Percentiles rank a stretch among this genome's conserved stretches.
These are phyloP conservation scores for Augochlora pura DNA, from an alignment of 1,140 invertebrate genomes.

Conservation along the genomic window DNA sequence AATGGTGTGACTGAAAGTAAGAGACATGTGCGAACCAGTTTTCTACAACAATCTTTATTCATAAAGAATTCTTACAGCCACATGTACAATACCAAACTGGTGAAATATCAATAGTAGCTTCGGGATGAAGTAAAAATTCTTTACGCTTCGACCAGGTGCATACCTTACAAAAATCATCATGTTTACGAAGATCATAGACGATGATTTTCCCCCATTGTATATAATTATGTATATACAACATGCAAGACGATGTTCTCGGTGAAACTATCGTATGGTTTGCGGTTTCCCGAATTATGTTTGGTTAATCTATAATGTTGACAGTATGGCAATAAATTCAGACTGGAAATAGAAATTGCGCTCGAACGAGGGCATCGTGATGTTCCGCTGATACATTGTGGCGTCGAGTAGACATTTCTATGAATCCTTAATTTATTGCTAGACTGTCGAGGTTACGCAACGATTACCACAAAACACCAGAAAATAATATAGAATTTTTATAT, in stretches of 20 bases:
- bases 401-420: conserved; percentile 9
- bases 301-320: conserved; percentile 63
- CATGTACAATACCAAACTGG: conserved; percentile 77
- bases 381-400: conserved; percentile 32
- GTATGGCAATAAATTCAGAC: conserved; percentile 68
- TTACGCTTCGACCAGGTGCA: conserved; percentile 73
- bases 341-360: conserved; percentile 66
- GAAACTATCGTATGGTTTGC: conserved; percentile 69
- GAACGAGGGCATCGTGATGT: conserved; percentile 37
- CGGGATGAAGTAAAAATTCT: conserved; percentile 76
- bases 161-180: conserved; percentile 76
- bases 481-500: no score
- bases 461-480: not conserved
- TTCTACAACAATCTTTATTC: conserved; percentile 81
- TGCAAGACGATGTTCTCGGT: conserved; percentile 66
- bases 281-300: conserved; percentile 63
- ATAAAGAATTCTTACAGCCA: conserved; percentile 77
- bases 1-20: not conserved
- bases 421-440: conserved; percentile 4
- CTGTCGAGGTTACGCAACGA: not conserved
- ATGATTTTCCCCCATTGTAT: conserved; percentile 74
- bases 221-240: conserved; percentile 77
- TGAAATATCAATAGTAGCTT: conserved; percentile 74
- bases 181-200: conserved; percentile 71
- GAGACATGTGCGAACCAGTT: conserved; percentile 19